Evolutionary conservation across 2,888 invertebrate species (phyloP), one percentile per base, ranked within the genome.

Genomic region (Tuberolachnus salignus): DNA sequence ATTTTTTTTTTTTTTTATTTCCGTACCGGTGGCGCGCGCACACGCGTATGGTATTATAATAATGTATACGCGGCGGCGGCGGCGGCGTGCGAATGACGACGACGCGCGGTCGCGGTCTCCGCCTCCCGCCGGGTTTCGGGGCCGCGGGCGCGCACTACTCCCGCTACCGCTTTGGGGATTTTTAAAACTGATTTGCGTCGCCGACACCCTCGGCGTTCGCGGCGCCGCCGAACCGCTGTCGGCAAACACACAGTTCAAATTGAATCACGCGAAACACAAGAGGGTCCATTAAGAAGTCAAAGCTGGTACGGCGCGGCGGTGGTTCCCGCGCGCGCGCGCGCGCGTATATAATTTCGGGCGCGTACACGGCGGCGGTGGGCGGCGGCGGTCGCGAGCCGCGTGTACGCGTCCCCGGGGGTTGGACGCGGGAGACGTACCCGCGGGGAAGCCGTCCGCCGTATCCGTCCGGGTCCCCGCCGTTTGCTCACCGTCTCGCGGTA

Each of bases 271-370:
- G 67, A 78, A 78, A 78, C 67, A 78, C 75, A 78, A 78, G 75
- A 78, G 75, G 75, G 75, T 78, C 67, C 75, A 78, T 78, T 78
- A 78, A 78, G 75, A 46, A 78, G 75, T 78, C 67, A 67, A 78
- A 34, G 34, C 34, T 55, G 64, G 64, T 14, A 14, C 14, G 23
- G 21, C 14, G 23, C 19, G n/a, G n/a, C 42, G 19, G 42, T 26
- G 19, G 42, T 26, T 23, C 44, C n/a, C 44, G 8, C 4, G 4
- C 10, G 49, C 34, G 16, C n/a, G 34, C 19, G 51, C 64, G 19
- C 64, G 13, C 46, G 19, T 61, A n/a, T n/a, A n/a, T n/a, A n/a
- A n/a, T n/a, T n/a, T n/a, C n/a, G 11, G 11, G 11, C 11, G 61
- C 42, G 61, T 63, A 42, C 42, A 19, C 16, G 11, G 11, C 13